Evolutionary conservation across 1,140 invertebrate genomes (phyloP).

Genomic region (Belonocnema kinseyi): DNA sequence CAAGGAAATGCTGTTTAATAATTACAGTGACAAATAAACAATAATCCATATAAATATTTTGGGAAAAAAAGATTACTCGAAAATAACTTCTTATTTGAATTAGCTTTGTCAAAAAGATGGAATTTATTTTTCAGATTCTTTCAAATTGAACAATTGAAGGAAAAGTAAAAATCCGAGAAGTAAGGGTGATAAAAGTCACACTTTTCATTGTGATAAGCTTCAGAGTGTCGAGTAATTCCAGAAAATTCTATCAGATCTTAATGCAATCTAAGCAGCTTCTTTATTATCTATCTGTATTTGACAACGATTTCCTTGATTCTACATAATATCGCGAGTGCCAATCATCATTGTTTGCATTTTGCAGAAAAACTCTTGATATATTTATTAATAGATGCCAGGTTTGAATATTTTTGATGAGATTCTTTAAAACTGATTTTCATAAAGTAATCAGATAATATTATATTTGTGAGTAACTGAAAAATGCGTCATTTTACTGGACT

Average conservation of each 20-base stretch:
- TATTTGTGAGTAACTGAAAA: too few relatives aligned
- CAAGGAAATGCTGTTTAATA: too few relatives aligned
- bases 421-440: too few relatives aligned
- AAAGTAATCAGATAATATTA: too few relatives aligned
- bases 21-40: not conserved
- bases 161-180: conserved; percentile 1
- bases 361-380: not conserved
- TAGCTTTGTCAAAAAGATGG: not conserved
- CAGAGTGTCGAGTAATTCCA: not conserved
- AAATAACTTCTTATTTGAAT: not conserved
- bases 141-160: not conserved
- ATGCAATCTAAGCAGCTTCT: conserved; percentile 18
- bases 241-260: conserved; percentile 1
- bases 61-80: not conserved
- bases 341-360: not conserved
- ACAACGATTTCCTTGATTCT: not conserved
- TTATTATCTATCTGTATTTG: conserved; percentile 8
- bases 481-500: too few relatives aligned
- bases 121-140: not conserved
- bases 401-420: not conserved
- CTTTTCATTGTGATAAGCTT: conserved; percentile 11
- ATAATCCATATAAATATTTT: not conserved
- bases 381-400: not conserved
- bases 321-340: not conserved
- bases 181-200: not conserved